Evolutionary conservation across 2,113 vertebrate genomes (phyloP), one percentile per base, ranked within the genome.

Genomic region (Rostratula benghalensis): DNA sequence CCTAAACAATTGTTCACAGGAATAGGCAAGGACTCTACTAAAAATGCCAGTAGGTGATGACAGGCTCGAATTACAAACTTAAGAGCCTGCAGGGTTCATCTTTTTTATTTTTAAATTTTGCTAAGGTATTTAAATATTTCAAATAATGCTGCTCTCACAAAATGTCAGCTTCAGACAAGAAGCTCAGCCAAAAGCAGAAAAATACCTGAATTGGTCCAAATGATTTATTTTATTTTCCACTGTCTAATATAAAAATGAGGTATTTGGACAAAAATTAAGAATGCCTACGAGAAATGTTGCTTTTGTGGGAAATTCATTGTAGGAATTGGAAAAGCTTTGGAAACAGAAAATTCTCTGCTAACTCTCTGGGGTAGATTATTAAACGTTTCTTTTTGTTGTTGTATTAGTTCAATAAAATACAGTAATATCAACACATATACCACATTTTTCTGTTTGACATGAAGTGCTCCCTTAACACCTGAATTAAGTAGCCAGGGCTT

Each of bases 341-440:
- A 59, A 94, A 59, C 7, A n/a, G 60, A 70, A 84, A 54, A 65
- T 50, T 50, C 54, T 87, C 51, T 76, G 13, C 20, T 45, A 53
- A 13, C 7, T 89, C 61, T 91, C 57, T 21, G 17, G 46, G 35
- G 14, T 39, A 78, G 31, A 31, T 48, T 84, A 79, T 81, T 89
- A 91, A 91, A 78, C 33, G 33, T 67, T 90, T 71, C 19, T 59
- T 90, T 39, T 74, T 83, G 41, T 23, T 84, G 12, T 82, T 91
- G 43, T 87, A 92, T 75, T 89, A 75, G 51, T 87, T 91, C 57
- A 82, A 89, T 89, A 91, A 91, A 80, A 85, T 17, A 5, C 59
- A 80, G 43, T 80, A 69, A 76, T 80, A 70, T 30, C 50, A 74
- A 54, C 57, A 69, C 9, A 69, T 92, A 60, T 70, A 67, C 61